Conservation (phyloP, 2,888 invertebrate genomes). For the Drosophila nigricruria region DNA sequence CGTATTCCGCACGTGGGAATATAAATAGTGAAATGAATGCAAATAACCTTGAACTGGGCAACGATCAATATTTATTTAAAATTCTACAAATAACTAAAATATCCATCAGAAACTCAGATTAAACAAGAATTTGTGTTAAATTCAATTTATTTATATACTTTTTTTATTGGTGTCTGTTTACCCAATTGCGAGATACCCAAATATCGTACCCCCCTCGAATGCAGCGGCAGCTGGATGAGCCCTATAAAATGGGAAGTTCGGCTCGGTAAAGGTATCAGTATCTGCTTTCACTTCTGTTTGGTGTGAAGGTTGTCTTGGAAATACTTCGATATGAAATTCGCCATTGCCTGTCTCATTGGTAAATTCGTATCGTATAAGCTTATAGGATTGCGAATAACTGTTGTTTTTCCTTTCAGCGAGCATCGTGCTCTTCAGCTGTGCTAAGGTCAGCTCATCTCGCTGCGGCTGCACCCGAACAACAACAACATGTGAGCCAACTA, state of each 20-base stretch:
- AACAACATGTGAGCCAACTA: background rate
- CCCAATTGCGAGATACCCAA: background rate
- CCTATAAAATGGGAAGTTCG: constrained; percentile 18
- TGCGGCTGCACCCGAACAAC: background rate
- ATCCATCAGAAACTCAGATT: background rate
- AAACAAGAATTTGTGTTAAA: background rate
- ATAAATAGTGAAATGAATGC: background rate
- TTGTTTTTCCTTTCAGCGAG: constrained; percentile 12
- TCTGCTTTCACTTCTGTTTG: constrained; percentile 6
- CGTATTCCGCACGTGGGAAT: no score
- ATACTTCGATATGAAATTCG: constrained; percentile 21
- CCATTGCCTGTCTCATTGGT: constrained; percentile 28
- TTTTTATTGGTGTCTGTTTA: constrained; percentile 4
- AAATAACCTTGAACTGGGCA: background rate
- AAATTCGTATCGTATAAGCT: background rate
- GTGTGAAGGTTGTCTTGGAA: constrained; percentile 6
- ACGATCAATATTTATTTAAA: background rate
- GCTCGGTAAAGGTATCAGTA: constrained; percentile 8
- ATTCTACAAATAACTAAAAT: background rate
- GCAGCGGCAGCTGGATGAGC: background rate
- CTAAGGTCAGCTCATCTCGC: background rate
- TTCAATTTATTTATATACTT: constrained; percentile 1
- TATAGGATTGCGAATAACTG: background rate
- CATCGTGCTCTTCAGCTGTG: constrained; percentile 7
- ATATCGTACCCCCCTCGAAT: background rate